These are phyloP conservation scores for Gymnoscopelus microlampas DNA, from an alignment of 2,797 vertebrate species.

Conservation along the genomic window DNA sequence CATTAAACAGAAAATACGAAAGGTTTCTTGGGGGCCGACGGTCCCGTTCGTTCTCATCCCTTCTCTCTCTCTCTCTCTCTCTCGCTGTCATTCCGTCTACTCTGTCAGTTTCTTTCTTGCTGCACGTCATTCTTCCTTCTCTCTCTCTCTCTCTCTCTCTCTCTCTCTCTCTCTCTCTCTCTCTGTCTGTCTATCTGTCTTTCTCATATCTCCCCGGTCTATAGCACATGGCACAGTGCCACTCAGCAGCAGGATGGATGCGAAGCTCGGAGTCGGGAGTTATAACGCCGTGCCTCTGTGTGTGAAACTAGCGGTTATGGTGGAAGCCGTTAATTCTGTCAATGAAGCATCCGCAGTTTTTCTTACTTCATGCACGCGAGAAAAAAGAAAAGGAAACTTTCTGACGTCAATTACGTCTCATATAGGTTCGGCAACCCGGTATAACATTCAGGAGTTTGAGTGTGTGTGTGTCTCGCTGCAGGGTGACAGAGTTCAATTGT, in stretches of 20 bases:
- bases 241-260: neutral
- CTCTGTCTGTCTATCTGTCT: constrained; percentile 7
- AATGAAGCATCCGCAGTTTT: constrained; percentile 40
- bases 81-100: neutral
- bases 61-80: constrained; percentile 4
- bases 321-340: neutral
- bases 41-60: constrained; percentile 14
- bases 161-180: neutral
- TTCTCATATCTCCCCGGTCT: constrained; percentile 18
- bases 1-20: too few relatives aligned
- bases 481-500: constrained; percentile 26
- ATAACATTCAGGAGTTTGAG: constrained; percentile 27
- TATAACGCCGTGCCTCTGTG: neutral
- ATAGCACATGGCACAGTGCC: constrained; percentile 19
- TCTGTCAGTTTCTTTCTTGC: too few relatives aligned
- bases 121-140: too few relatives aligned
- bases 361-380: neutral
- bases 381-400: constrained; percentile 39
- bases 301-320: too few relatives aligned
- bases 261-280: constrained; percentile 19
- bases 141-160: too few relatives aligned
- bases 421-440: constrained; percentile 30
- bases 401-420: constrained; percentile 72
- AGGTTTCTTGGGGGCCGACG: too few relatives aligned
- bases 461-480: constrained; percentile 42